phyloP scores from a whole-genome alignment of 1,140 invertebrate species.

The Neuroterus valhalla region DNA sequence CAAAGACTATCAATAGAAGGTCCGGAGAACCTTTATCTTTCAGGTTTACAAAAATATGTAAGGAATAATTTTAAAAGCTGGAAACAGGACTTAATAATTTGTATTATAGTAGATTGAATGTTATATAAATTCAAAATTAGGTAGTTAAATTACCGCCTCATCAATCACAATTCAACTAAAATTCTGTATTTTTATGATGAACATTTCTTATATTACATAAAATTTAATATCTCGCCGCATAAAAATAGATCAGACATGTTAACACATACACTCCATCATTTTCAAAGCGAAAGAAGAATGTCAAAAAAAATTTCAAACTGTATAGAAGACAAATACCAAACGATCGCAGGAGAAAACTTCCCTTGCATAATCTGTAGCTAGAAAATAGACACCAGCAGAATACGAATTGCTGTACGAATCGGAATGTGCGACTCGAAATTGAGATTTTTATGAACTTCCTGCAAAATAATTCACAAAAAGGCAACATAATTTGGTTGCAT shows the following conservation, averaged over 20 bases:
- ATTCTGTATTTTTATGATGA: too few species aligned
- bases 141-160: too few species aligned
- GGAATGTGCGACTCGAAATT: not conserved
- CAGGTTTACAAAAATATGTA: too few species aligned
- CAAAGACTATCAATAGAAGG: too few species aligned
- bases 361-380: slow-evolving; percentile 8
- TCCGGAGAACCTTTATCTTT: too few species aligned
- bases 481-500: not conserved
- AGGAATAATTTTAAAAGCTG: too few species aligned
- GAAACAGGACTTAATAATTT: too few species aligned
- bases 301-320: slow-evolving; percentile 9
- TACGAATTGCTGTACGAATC: slow-evolving; percentile 1
- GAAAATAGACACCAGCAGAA: not conserved
- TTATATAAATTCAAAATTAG: too few species aligned
- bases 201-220: too few species aligned
- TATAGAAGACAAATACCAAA: slow-evolving; percentile 17
- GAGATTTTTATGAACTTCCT: not conserved
- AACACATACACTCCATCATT: not conserved
- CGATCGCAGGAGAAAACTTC: not conserved
- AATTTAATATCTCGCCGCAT: not conserved
- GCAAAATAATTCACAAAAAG: not conserved
- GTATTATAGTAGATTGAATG: too few species aligned
- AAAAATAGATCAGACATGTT: not conserved
- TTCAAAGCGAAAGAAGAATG: slow-evolving; percentile 16
- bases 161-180: too few species aligned